A percentile compares a stretch with the other conserved stretches of the same genome.
These are phyloP conservation scores for Tachuris rubrigastra DNA, from an alignment of 2,113 vertebrate species.

Conservation along the genomic window DNA sequence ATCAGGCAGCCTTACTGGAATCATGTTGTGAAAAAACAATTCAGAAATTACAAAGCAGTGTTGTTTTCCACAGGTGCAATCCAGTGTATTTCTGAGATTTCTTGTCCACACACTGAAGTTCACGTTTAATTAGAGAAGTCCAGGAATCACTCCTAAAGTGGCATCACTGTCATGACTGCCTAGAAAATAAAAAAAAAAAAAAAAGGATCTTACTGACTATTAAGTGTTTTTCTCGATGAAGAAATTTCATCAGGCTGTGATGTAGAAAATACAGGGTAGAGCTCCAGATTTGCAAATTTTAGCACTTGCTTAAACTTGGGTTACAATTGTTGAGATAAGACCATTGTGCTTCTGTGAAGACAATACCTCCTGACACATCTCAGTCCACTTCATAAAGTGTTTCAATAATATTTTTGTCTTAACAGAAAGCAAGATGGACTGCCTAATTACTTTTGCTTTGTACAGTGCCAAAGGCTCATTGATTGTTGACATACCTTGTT, in stretches of 20 bases:
- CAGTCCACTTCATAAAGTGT: not conserved
- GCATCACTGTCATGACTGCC: not conserved
- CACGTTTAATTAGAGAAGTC: not conserved
- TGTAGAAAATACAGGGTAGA: not conserved
- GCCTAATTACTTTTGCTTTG: not conserved
- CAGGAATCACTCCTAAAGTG: not conserved
- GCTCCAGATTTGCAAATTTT: not conserved
- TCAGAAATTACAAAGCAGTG: not conserved
- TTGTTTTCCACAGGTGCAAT: not conserved
- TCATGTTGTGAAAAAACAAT: not conserved
- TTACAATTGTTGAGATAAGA: not conserved
- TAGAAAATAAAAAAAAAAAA: not conserved
- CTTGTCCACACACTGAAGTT: not conserved
- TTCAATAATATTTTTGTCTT: not conserved
- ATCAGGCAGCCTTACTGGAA: not conserved
- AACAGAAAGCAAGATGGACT: not conserved
- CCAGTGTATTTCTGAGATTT: not conserved
- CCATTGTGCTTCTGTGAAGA: not conserved
- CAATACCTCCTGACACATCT: not conserved
- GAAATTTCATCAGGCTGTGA: not conserved
- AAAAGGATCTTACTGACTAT: not conserved
- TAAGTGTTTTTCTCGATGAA: not conserved
- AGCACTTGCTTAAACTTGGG: not conserved
- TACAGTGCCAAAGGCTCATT: not conserved
- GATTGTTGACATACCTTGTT: not conserved